Percentiles rank a stretch among this genome's conserved stretches.
These are phyloP conservation scores for Acanthaster planci DNA, from an alignment of 35 echinoderm and acorn worm species.

Conservation along the genomic window DNA sequence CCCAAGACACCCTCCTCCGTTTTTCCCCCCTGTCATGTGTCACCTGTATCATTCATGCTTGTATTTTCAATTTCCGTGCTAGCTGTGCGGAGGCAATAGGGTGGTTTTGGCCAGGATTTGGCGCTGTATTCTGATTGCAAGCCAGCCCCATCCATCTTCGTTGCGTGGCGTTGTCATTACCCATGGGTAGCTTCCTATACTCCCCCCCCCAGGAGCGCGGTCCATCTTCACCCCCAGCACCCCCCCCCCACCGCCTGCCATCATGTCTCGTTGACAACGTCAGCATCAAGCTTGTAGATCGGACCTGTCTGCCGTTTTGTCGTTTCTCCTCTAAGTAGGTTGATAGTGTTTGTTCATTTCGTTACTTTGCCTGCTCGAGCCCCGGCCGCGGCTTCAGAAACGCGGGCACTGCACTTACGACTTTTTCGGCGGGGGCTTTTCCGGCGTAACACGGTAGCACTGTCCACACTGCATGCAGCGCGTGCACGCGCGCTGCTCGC, in stretches of 20 bases:
- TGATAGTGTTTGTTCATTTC: conserved; percentile 31
- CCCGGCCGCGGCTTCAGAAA: not conserved
- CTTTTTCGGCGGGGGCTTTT: not conserved
- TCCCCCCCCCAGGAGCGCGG: too few species aligned
- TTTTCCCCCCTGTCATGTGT: too few species aligned
- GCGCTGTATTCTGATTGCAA: not conserved
- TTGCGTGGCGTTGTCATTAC: not conserved
- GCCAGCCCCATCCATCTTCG: conserved; percentile 11
- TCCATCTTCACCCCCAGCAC: not conserved
- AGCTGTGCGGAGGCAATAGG: not conserved
- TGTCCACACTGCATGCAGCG: not conserved
- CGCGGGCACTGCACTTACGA: not conserved
- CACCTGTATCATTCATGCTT: not conserved
- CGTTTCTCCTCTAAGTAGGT: conserved; percentile 17
- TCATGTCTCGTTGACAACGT: conserved; percentile 9
- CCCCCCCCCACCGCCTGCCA: not conserved
- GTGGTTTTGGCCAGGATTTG: not conserved
- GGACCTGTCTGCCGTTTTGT: conserved; percentile 21
- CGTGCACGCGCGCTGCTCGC: conserved; percentile 5
- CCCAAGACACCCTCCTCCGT: too few species aligned
- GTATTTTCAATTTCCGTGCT: conserved; percentile 14
- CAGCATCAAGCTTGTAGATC: not conserved
- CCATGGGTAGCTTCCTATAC: too few species aligned
- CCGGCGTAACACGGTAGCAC: conserved; percentile 12
- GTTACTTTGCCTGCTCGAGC: not conserved